Conservation (phyloP, 2,113 vertebrate genomes). For the Porphyrio hochstetteri region DNA sequence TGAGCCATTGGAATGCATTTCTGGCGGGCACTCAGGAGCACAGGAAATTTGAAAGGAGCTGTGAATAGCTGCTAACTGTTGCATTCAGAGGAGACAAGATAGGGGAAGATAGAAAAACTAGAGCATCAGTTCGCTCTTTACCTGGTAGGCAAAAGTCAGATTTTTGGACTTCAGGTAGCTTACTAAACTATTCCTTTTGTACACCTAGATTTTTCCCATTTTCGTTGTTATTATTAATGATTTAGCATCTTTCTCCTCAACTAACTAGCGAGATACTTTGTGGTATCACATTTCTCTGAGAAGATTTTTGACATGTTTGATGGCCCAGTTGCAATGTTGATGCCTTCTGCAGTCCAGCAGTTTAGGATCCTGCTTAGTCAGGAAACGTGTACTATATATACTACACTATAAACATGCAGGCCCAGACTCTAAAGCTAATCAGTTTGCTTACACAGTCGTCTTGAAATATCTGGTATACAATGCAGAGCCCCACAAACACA, state of each 20-base stretch:
- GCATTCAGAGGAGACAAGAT: not conserved
- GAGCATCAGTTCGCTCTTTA: not conserved
- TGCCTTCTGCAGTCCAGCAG: not conserved
- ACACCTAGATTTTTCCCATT: not conserved
- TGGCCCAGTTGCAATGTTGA: not conserved
- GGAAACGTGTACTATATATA: not conserved
- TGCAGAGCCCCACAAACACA: not conserved
- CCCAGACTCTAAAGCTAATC: not conserved
- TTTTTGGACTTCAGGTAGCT: not conserved
- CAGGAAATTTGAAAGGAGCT: slow-evolving; percentile 45
- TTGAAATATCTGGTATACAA: not conserved
- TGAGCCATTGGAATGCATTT: slow-evolving; percentile 42
- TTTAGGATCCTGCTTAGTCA: not conserved
- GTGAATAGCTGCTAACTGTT: slow-evolving; percentile 43
- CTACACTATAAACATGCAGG: not conserved
- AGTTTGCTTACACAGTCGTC: not conserved
- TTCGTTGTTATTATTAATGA: not conserved
- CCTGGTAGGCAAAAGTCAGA: not conserved
- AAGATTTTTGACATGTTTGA: not conserved
- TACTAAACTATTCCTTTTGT: not conserved
- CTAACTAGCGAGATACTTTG: not conserved
- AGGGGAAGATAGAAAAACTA: not conserved
- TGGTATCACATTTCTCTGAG: not conserved
- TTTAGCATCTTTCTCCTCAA: rapidly evolving
- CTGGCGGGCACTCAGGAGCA: slow-evolving; percentile 19